Evolutionary conservation across 1,140 invertebrate genomes (phyloP).

Genomic region (Cherax quadricarinatus): DNA sequence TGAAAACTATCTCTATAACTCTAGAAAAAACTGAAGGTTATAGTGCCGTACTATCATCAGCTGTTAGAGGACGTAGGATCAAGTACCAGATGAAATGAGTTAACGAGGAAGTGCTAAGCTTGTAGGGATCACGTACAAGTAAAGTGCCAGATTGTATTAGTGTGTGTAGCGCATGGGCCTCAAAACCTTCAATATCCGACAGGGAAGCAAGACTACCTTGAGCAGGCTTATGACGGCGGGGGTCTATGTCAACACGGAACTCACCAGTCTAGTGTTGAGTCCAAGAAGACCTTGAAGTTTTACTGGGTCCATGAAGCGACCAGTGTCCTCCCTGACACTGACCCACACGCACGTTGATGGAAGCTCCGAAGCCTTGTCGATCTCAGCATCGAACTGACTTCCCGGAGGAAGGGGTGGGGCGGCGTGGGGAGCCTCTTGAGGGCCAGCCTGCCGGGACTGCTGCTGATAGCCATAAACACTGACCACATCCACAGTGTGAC

Average conservation of each 20-base stretch:
- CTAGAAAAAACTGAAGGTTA: no score
- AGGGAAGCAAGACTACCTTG: no score
- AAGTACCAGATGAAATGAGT: no score
- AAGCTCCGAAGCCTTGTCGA: neutral
- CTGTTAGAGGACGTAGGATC: no score
- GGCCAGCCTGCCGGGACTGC: neutral
- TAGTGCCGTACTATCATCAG: no score
- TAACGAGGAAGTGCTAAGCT: no score
- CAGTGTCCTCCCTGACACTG: conserved; percentile 9
- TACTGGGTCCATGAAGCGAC: conserved; percentile 38
- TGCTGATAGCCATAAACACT: conserved; percentile 4
- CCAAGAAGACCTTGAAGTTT: conserved; percentile 35
- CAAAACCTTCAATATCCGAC: no score
- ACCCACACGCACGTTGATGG: conserved; percentile 44
- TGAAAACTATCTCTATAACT: no score
- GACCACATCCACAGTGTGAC: conserved; percentile 1
- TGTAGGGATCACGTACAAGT: no score
- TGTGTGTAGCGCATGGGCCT: no score
- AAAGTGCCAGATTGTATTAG: no score
- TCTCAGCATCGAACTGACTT: neutral
- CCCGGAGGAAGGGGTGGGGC: neutral
- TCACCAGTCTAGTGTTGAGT: conserved; percentile 12
- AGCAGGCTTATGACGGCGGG: no score
- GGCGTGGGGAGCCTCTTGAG: neutral
- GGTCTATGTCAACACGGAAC: neutral